Evolutionary conservation across 1,140 invertebrate genomes (phyloP), one percentile per base, ranked within the genome.

Genomic region (Scaptomyza montana): DNA sequence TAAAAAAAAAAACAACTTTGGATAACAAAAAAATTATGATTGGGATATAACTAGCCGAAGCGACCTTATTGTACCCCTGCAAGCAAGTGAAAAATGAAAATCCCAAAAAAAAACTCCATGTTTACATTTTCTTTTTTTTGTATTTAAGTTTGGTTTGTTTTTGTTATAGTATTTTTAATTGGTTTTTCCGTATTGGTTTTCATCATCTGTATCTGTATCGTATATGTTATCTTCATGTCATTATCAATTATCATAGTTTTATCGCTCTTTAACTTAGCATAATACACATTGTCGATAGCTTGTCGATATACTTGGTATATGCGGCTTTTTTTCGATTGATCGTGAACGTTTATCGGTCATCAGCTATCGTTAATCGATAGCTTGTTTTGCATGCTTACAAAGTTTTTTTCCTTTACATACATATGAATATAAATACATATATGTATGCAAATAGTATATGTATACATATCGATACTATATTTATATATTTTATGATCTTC

Each of bases 81-180:
- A 53, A 30, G 3, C 13, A 33, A 8, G 5, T 6, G 13, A 3
- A 16, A 54, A 54, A 16, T 30, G 8, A 50, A 50, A 36, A 7
- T 16, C 16, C 47, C 51, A 62, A 71, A 33, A 19, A 19, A 56
- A 72, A 76, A 80, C 54, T 13, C 1, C 46, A 33, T 51, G 1
- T 9, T 61, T 9, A 1, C 12, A n/a, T 43, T 8, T 33, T 54
- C 47, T 36, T 36, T 46, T 30, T 66, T 46, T 81, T 71, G 51
- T 61, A 72, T 67, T 72, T 72, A 65, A 53, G 43, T 55, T 63
- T 63, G 43, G 39, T 51, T 61, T 69, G 30, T 66, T 75, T 74
- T 80, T 81, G 64, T 67, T 82, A 76, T 85, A 84, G 68, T 84
- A 84, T 75, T 84, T 84, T 84, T 64, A 84, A 84, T 84, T 84